Evolutionary conservation across 2,888 invertebrate genomes (phyloP).

Genomic region (Gasteruption jaculator): DNA sequence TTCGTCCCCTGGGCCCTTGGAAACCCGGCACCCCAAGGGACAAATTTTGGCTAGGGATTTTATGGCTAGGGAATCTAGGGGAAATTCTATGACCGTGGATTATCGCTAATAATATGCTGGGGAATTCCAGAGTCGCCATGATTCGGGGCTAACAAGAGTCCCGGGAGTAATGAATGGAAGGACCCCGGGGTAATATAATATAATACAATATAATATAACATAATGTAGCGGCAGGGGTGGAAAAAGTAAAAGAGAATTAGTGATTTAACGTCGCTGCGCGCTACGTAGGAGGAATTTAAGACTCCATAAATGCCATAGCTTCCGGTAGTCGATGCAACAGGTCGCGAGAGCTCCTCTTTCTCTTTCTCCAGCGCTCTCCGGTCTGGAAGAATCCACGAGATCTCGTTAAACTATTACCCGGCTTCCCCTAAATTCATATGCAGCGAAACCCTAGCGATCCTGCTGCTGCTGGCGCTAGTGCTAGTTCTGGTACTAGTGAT

Average conservation of each 20-base stretch:
- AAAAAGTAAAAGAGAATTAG: constrained; percentile 15
- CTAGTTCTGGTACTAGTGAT: too few relatives aligned
- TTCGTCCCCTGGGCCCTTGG: too few relatives aligned
- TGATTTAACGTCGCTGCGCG: constrained; percentile 26
- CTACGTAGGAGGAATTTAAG: constrained; percentile 36
- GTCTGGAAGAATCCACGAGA: constrained; percentile 21
- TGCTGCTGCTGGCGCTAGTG: too few relatives aligned
- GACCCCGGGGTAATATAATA: constrained; percentile 8
- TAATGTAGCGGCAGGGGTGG: constrained; percentile 8
- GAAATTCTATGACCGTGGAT: too few relatives aligned
- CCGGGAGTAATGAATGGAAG: constrained; percentile 7
- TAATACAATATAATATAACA: constrained; percentile 8
- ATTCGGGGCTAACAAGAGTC: constrained; percentile 8
- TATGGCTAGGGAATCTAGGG: too few relatives aligned
- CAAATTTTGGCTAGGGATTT: too few relatives aligned
- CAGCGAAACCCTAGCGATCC: constrained; percentile 26
- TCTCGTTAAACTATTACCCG: constrained; percentile 42
- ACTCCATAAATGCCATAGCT: constrained; percentile 39
- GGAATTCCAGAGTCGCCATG: too few relatives aligned
- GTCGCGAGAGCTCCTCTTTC: too few relatives aligned
- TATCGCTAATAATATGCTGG: too few relatives aligned
- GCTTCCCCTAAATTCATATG: constrained; percentile 36
- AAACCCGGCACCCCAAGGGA: too few relatives aligned
- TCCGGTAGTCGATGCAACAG: constrained; percentile 35
- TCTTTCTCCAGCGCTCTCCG: too few relatives aligned